These are phyloP conservation scores for Marmota flaviventris DNA, from an alignment of 2,113 vertebrate genomes.

Conservation along the genomic window DNA sequence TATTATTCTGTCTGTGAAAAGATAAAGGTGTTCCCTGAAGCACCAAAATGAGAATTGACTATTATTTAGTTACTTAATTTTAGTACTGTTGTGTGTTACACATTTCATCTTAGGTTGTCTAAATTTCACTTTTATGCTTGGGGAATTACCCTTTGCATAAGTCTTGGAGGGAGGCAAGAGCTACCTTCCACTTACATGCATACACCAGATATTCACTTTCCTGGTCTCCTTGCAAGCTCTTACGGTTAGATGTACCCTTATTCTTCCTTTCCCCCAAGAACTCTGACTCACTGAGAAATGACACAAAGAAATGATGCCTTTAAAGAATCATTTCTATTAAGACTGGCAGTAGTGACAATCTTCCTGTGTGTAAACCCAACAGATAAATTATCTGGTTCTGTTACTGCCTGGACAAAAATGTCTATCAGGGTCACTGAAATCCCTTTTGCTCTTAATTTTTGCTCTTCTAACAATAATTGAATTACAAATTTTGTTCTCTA, in stretches of 20 bases:
- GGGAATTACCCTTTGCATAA: not conserved
- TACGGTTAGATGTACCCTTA: not conserved
- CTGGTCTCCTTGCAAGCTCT: not conserved
- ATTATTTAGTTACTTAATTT: slow-evolving; percentile 33
- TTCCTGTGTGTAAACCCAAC: not conserved
- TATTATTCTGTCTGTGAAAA: not conserved
- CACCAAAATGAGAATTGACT: not conserved
- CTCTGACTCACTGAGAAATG: not conserved
- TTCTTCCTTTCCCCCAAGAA: not conserved
- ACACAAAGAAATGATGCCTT: slow-evolving; percentile 26
- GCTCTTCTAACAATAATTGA: not conserved
- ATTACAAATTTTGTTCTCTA: slow-evolving; percentile 47
- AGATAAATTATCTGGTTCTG: slow-evolving; percentile 33
- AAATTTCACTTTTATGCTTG: slow-evolving; percentile 6
- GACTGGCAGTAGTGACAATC: not conserved
- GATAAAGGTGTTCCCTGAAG: not conserved
- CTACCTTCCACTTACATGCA: not conserved
- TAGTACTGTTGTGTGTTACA: not conserved
- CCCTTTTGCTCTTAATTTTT: slow-evolving; percentile 19
- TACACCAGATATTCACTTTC: not conserved
- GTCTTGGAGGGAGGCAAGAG: not conserved
- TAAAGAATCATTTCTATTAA: not conserved
- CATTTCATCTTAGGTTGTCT: slow-evolving; percentile 2
- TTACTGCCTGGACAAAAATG: not conserved
- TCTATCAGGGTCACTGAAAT: not conserved